Percentiles rank a stretch among this genome's conserved stretches.
phyloP scores from a whole-genome alignment of 1,140 invertebrate species.

The Hetaerina americana region DNA sequence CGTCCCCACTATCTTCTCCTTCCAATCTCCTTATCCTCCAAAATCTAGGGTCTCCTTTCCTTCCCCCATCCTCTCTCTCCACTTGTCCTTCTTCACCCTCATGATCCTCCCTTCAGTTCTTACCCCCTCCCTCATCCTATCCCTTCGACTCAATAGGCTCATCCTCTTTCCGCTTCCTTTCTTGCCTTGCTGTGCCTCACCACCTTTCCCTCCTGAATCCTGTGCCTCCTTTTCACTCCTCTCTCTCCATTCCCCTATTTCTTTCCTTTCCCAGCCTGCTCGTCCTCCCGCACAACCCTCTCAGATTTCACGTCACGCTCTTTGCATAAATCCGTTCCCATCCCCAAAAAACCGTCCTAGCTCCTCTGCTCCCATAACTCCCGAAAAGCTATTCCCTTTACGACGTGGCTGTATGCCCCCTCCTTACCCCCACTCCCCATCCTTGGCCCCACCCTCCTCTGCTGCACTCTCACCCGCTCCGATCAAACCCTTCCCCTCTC shows the following conservation, averaged over 20 bases:
- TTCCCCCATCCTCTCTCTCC: not conserved
- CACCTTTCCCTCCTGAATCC: not conserved
- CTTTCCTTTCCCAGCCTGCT: not conserved
- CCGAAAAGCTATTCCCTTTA: not conserved
- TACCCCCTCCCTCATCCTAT: too few species aligned
- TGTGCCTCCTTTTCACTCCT: not conserved
- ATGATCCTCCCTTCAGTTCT: too few species aligned
- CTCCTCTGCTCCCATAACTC: not conserved
- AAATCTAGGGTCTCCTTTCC: too few species aligned
- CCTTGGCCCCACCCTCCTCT: not conserved
- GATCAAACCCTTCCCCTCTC: too few species aligned
- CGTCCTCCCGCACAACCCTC: not conserved
- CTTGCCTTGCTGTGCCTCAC: too few species aligned
- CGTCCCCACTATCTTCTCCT: too few species aligned
- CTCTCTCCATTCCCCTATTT: not conserved
- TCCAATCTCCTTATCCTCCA: too few species aligned
- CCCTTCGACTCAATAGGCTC: too few species aligned
- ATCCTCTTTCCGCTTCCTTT: too few species aligned
- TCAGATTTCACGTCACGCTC: not conserved
- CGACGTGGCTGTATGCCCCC: not conserved
- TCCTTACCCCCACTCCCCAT: not conserved
- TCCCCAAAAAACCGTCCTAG: not conserved
- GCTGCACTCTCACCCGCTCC: too few species aligned
- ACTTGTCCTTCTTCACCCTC: not conserved
- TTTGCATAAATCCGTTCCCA: not conserved